phyloP scores from a whole-genome alignment of 2,888 invertebrate genomes.

The Drosophila anceps region DNA sequence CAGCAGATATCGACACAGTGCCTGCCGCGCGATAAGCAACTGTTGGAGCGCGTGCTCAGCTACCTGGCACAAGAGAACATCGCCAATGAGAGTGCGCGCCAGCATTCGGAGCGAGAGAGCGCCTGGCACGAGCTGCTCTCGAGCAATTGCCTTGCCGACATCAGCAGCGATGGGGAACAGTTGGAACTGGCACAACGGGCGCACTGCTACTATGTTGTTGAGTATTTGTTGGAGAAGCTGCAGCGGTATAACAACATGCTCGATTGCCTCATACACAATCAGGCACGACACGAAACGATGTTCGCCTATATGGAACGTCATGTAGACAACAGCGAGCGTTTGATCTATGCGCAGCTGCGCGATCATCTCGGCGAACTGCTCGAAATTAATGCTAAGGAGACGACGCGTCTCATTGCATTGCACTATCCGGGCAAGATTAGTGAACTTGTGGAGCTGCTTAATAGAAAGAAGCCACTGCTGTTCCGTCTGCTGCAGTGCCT shows the following conservation, averaged over 20 bases:
- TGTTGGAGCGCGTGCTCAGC: slow-evolving; percentile 88
- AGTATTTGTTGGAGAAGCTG: slow-evolving; percentile 88
- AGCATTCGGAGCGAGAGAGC: slow-evolving; percentile 90
- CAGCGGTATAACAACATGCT: slow-evolving; percentile 89
- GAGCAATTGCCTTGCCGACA: slow-evolving; percentile 87
- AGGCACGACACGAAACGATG: slow-evolving; percentile 87
- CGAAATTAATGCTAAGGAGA: slow-evolving; percentile 87
- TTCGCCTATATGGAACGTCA: slow-evolving; percentile 87
- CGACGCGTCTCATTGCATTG: slow-evolving; percentile 88
- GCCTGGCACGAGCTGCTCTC: slow-evolving; percentile 90
- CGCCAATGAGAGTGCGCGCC: slow-evolving; percentile 84
- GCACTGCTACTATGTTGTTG: slow-evolving; percentile 90
- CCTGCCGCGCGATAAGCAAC: slow-evolving; percentile 84
- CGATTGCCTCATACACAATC: slow-evolving; percentile 89
- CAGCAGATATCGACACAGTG: slow-evolving; percentile 87
- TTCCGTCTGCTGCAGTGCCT: slow-evolving; percentile 88
- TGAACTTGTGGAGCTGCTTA: slow-evolving; percentile 84
- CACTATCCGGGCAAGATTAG: slow-evolving; percentile 86
- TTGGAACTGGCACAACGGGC: slow-evolving; percentile 88
- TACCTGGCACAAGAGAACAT: slow-evolving; percentile 86
- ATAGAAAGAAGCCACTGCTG: slow-evolving; percentile 73
- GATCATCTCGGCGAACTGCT: slow-evolving; percentile 86
- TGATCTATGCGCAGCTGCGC: slow-evolving; percentile 86
- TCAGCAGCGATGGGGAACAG: slow-evolving; percentile 87
- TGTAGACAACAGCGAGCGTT: slow-evolving; percentile 84